phyloP scores from a whole-genome alignment of 64 coral and sea anemone genomes.

The Anthopleura sola region DNA sequence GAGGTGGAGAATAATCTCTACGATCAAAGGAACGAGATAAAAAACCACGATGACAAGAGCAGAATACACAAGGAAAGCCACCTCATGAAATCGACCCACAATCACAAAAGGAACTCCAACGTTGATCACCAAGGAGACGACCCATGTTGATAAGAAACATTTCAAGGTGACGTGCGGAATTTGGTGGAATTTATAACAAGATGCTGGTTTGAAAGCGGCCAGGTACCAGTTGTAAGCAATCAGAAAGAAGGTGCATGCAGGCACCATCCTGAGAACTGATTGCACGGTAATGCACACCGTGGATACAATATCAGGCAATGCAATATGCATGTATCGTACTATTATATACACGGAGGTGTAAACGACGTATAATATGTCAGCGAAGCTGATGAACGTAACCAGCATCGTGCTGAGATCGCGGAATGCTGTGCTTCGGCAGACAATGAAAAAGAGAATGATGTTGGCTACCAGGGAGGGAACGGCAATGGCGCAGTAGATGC shows the following conservation, averaged over 20 bases:
- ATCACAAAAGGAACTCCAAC: conserved; percentile 16
- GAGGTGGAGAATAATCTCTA: background rate
- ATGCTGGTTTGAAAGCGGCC: background rate
- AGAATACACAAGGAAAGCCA: background rate
- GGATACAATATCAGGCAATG: background rate
- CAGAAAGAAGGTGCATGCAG: background rate
- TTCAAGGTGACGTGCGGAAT: background rate
- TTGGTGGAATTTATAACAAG: conserved; percentile 19
- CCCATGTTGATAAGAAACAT: conserved; percentile 3
- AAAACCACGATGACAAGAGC: background rate
- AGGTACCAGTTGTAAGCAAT: conserved; percentile 21
- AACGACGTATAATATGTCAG: background rate
- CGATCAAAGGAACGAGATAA: background rate
- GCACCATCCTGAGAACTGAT: background rate
- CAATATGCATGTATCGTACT: background rate
- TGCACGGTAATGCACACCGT: background rate
- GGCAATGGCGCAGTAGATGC: background rate
- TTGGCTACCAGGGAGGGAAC: background rate
- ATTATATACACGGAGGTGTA: background rate
- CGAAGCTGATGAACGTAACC: conserved; percentile 6
- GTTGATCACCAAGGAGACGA: background rate
- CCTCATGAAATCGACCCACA: background rate
- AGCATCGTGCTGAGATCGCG: conserved; percentile 21
- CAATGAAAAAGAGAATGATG: conserved; percentile 14
- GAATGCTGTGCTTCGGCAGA: background rate